Evolutionary conservation across 92 coral and sea anemone species (phyloP), one percentile per base, ranked within the genome.

Genomic region (Palythoa grandiflora): DNA sequence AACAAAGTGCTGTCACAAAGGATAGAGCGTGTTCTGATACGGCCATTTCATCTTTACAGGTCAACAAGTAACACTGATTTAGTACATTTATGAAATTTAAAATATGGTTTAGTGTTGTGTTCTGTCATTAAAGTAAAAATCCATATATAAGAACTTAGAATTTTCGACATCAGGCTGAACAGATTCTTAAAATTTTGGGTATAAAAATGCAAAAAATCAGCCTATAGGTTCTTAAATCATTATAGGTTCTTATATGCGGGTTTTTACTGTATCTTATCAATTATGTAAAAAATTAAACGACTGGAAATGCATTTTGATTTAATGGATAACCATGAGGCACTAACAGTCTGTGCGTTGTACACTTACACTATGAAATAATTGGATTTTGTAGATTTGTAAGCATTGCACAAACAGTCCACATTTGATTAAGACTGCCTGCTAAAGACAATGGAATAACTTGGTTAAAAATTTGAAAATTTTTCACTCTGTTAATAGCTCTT

Each of bases 331-430:
- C 60, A 54, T 54, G 60, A 54, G 9, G 60, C 60, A 54, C 9
- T 54, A 12, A 54, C 60, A 54, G 12, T 54, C 9, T 10, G 17
- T 57, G 28, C 28, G 28, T 1, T 57, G 19, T 57, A 57, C 65
- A 57, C 65, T 57, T 57, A 57, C 28, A 14, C 12, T 10, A 47
- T 21, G 89, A 85, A 3, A 84, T 85, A 71, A 76, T 85, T 19
- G 90, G 90, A 76, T 89, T 85, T 65, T 89, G 75, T 11, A 85
- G 19, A 17, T 85, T 85, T 76, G 86, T 85, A 36, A 85, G 89
- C 39, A 85, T 50, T 2, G 86, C 92, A 89, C 89, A 76, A 75
- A 89, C 86, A 12, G 89, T 89, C 92, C 89, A 89, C 89, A 89
- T 89, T 85, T 89, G 92, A 65, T 89, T 89, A 1, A 89, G 79